Base-by-base conservation (phyloP, 2,888 invertebrate species). In the Cerastoderma edule region DNA sequence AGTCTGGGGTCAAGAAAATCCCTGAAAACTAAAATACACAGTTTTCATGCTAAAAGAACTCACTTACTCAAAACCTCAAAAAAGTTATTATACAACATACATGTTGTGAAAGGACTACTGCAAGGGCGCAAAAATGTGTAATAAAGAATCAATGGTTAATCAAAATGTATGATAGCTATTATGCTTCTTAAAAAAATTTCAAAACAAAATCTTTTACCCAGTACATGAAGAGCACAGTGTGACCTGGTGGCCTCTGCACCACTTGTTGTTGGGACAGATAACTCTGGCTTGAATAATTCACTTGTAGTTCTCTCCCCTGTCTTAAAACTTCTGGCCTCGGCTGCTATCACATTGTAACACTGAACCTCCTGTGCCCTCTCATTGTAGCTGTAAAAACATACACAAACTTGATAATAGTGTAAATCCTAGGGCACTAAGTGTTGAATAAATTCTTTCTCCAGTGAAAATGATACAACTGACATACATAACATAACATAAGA, bases 171-270 rank as follows among this genome's bases (percentile, higher is more conserved):
- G 44, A 44, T 44, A n/a, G n/a, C n/a, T n/a, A n/a, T n/a, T n/a
- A n/a, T n/a, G n/a, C n/a, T n/a, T n/a, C n/a, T n/a, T 13, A 8
- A 13, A 32, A 27, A 35, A 64, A 13, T 35, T 30, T 8, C 16
- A 64, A 24, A 13, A 33, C 13, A 33, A n/a, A n/a, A n/a, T n/a
- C n/a, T n/a, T 24, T 77, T 75, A 92, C 97, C 97, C 66, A 98
- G 93, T 67, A 98, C 94, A 94, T 98, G 96, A 73, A 98, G 94
- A 0, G 97, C 97, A n/a, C 97, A 96, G 92, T 98, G 97, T 79
- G 96, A 95, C 68, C 97, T 94, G 0, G 96, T 91, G n/a, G 91
- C 75, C 94, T 95, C 83, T 71, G 88, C 87, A 1, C 87, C 3
- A 94, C 93, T 46, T 95, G 95, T 0, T 19, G 95, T 95, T 0